Evolutionary conservation across 2,888 invertebrate species (phyloP).

Genomic region (Brachyptera risi): DNA sequence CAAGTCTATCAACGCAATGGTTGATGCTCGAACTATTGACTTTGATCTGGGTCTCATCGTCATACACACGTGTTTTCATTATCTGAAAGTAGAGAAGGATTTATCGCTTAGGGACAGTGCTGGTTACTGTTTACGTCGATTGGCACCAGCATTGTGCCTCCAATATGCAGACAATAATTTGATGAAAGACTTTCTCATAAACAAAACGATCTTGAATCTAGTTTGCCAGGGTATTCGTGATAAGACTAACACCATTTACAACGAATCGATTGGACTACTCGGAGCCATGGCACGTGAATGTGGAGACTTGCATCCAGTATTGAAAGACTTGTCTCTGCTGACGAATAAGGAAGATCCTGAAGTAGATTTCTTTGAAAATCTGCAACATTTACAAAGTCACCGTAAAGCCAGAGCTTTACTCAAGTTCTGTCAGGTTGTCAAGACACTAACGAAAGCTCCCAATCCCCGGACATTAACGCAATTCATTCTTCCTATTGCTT

Average conservation of each 20-base stretch:
- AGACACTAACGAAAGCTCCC: constrained; percentile 56
- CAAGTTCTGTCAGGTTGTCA: constrained; percentile 65
- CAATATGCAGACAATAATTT: constrained; percentile 50
- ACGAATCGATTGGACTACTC: constrained; percentile 75
- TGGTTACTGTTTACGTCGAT: constrained; percentile 64
- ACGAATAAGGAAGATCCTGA: constrained; percentile 71
- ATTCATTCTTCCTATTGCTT: constrained; percentile 79
- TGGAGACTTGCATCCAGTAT: constrained; percentile 62
- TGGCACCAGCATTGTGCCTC: constrained; percentile 52
- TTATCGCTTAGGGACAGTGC: constrained; percentile 77
- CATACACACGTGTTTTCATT: constrained; percentile 78
- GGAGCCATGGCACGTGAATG: constrained; percentile 73
- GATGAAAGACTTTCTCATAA: constrained; percentile 64
- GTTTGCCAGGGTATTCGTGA: constrained; percentile 68
- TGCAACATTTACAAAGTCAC: constrained; percentile 82
- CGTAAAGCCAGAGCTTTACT: constrained; percentile 78
- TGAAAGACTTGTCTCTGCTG: constrained; percentile 65
- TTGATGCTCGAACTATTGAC: constrained; percentile 48
- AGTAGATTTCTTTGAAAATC: constrained; percentile 92
- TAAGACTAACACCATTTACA: constrained; percentile 65
- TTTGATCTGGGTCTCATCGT: constrained; percentile 66
- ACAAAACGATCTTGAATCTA: constrained; percentile 67
- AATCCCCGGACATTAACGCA: constrained; percentile 69
- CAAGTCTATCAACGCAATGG: constrained; percentile 57
- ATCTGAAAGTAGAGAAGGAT: constrained; percentile 71